Base-by-base conservation (phyloP, 1,140 invertebrate genomes). In the Stegodyphus dumicola region DNA sequence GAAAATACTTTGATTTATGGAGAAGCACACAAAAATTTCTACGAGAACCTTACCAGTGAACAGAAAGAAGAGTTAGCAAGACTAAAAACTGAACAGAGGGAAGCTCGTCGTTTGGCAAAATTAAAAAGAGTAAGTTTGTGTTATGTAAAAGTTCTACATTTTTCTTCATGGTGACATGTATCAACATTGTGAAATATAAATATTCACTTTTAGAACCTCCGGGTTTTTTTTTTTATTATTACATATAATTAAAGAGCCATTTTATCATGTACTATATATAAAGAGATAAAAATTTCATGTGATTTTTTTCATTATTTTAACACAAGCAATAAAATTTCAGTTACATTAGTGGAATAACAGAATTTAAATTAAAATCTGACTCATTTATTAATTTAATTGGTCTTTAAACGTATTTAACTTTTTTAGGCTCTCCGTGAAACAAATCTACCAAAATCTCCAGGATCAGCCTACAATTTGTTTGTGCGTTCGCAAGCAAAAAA, bases 1-100 rank as follows among this genome's bases (percentile, higher is more conserved):
- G n/a, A 79, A 70, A n/a, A 11, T 15, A 79, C 77, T 33, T 17
- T 79, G 5, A 18, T 56, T 6, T 79, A 79, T 70, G 77, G 77
- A 54, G 77, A 79, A 79, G 65, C 65, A 1, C 77, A 79, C 56
- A 79, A 79, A 56, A 70, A 70, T 51, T 79, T 69, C 56, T 79
- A 70, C 69, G 77, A 79, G 33, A 79, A 48, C 13, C 52, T 79
- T 4, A 54, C 51, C 13, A 66, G 69, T 49, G 77, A 70, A 13
- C 77, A 79, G 6, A 79, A 70, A 56, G 13, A 53, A 6, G 66
- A 79, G n/a, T 10, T 79, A 18, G 77, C 77, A 48, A 69, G 11
- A 6, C 13, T 56, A 52, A 79, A 79, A 56, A 10, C n/a, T 7
- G 65, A 79, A 56, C 69, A 56, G 13, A 69, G 17, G 69, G 77